Evolutionary conservation across 2,797 vertebrate species (phyloP), one percentile per base, ranked within the genome.

Genomic region (Helostoma temminkii): DNA sequence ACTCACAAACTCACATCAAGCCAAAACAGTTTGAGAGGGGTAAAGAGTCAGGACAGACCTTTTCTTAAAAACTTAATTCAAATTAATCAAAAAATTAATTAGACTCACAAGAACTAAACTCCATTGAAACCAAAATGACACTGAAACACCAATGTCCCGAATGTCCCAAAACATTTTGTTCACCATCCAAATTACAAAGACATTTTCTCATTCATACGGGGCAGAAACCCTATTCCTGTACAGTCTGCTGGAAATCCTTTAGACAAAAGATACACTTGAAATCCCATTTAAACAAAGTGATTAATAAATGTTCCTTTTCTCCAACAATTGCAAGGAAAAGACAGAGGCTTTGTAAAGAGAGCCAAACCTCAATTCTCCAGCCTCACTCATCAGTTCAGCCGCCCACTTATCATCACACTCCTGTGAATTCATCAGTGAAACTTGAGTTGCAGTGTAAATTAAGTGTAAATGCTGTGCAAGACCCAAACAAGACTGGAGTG

Each of bases 251-350:
- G 14, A 79, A 55, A 54, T 2, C 34, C 22, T 80, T 71, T 16
- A 93, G 93, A 61, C 94, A 94, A 76, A 91, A 90, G 34, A 87
- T 90, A 18, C 94, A 94, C 84, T 85, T 94, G 82, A 95, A 95
- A 86, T 91, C 91, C 42, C 94, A 95, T 71, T 88, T 94, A 59
- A 80, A 89, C 57, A 92, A 48, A 73, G 93, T 48, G 78, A 93
- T n/a, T n/a, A n/a, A 94, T 32, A 82, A 80, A 58, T 91, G 66
- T 32, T 39, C 65, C 22, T 25, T 34, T 32, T 34, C 59, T 30
- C 39, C 9, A 10, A 21, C 2, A 5, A 19, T 19, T 60, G 43
- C 25, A 30, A 49, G n/a, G 14, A 60, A 49, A 25, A 57, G 52
- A 21, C 42, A 24, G 22, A 22, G 3, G 11, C 67, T 48, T 46